A percentile compares a stretch with the other conserved stretches of the same genome.
Evolutionary conservation across 2,113 vertebrate genomes (phyloP).

Genomic region (Eulemur rufifrons): DNA sequence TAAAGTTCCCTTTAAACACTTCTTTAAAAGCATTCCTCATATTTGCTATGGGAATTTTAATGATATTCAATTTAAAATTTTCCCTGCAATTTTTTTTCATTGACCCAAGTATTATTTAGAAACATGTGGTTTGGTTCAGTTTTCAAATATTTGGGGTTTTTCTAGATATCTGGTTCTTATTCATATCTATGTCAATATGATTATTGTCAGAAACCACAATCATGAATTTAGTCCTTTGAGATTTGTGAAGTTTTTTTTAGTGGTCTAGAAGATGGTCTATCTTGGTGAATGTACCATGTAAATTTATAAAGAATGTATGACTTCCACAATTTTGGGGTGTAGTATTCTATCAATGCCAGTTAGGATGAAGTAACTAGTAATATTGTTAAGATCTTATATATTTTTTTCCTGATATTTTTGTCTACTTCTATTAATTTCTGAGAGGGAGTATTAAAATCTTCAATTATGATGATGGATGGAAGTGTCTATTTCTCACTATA

Average conservation of each 20-base stretch:
- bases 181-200: not conserved
- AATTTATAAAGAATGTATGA: not conserved
- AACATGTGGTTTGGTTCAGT: not conserved
- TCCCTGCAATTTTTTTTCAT: not conserved
- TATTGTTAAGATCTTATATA: not conserved
- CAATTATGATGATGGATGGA: not conserved
- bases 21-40: not conserved
- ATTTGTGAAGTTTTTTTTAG: not conserved
- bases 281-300: not conserved
- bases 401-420: not conserved
- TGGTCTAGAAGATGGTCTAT: not conserved
- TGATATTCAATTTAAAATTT: not conserved
- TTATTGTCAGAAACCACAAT: not conserved
- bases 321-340: not conserved
- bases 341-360: not conserved
- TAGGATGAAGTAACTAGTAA: not conserved
- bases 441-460: not conserved
- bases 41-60: not conserved
- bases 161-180: not conserved
- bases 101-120: not conserved
- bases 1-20: not conserved
- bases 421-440: not conserved
- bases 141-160: not conserved
- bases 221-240: not conserved
- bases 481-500: not conserved